These are phyloP conservation scores for Heteronetta atricapilla DNA, from an alignment of 2,113 vertebrate genomes.

Conservation along the genomic window DNA sequence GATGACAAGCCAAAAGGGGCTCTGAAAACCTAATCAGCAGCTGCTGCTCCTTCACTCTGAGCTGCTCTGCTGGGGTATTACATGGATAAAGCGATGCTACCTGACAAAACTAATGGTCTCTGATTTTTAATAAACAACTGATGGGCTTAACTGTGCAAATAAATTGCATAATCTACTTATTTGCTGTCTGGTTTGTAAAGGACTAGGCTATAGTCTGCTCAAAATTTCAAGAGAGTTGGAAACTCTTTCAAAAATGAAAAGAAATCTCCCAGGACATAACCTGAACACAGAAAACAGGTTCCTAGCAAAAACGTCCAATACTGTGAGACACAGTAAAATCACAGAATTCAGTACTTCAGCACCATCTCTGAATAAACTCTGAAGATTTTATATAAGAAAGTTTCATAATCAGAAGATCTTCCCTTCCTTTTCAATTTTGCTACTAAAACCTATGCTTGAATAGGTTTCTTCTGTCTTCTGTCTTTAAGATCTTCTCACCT, in stretches of 20 bases:
- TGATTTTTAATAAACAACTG: background rate
- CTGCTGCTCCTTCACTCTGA: background rate
- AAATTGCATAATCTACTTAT: background rate
- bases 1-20: conserved; percentile 1
- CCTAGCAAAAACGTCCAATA: background rate
- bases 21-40: background rate
- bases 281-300: background rate
- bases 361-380: background rate
- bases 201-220: background rate
- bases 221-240: background rate
- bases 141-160: background rate
- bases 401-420: background rate
- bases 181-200: background rate
- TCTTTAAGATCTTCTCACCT: background rate
- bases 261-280: background rate
- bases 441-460: background rate
- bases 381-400: background rate
- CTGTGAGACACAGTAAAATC: background rate
- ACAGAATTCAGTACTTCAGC: background rate
- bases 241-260: background rate
- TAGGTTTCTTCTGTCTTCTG: too few species aligned
- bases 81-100: background rate
- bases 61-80: background rate
- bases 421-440: background rate
- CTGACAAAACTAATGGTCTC: background rate